These are phyloP conservation scores for Leistus spinibarbis DNA, from an alignment of 2,888 invertebrate genomes.

Conservation along the genomic window DNA sequence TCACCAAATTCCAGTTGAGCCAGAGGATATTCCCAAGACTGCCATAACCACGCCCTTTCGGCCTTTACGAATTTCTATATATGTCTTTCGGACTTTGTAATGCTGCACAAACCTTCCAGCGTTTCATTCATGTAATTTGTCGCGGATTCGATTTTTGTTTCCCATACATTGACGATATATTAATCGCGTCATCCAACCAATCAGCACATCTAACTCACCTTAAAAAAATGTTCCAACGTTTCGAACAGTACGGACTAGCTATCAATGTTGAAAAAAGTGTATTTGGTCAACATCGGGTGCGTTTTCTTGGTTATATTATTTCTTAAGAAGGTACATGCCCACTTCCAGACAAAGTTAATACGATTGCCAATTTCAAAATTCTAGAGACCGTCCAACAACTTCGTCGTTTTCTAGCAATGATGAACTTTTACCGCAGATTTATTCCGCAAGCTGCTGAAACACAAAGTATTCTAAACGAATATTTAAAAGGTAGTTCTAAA, in stretches of 20 bases:
- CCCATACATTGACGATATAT: slow-evolving; percentile 19
- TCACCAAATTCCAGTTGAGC: slow-evolving; percentile 51
- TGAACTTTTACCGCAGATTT: slow-evolving; percentile 39
- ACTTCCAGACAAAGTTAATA: background rate
- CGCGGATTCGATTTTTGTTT: slow-evolving; percentile 47
- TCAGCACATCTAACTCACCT: slow-evolving; percentile 37
- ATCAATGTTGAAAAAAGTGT: slow-evolving; percentile 47
- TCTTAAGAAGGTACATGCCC: slow-evolving; percentile 39
- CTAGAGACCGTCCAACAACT: slow-evolving; percentile 45
- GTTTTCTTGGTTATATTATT: slow-evolving; percentile 46
- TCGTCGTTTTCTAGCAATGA: slow-evolving; percentile 45
- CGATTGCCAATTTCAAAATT: slow-evolving; percentile 42
- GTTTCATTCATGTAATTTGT: slow-evolving; percentile 50
- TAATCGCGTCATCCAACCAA: slow-evolving; percentile 8
- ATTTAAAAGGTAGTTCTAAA: slow-evolving; percentile 44
- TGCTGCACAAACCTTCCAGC: slow-evolving; percentile 53
- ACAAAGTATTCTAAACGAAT: slow-evolving; percentile 47
- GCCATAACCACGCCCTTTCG: slow-evolving; percentile 46
- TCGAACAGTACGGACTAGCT: slow-evolving; percentile 43
- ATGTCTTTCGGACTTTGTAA: slow-evolving; percentile 54
- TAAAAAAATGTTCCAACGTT: slow-evolving; percentile 38
- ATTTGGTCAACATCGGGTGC: slow-evolving; percentile 43
- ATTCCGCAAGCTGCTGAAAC: slow-evolving; percentile 46
- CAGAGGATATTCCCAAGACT: slow-evolving; percentile 49
- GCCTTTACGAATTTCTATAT: slow-evolving; percentile 41